These are phyloP conservation scores for Caenorhabditis zanzibari DNA, from an alignment of 2,888 invertebrate species.

Conservation along the genomic window DNA sequence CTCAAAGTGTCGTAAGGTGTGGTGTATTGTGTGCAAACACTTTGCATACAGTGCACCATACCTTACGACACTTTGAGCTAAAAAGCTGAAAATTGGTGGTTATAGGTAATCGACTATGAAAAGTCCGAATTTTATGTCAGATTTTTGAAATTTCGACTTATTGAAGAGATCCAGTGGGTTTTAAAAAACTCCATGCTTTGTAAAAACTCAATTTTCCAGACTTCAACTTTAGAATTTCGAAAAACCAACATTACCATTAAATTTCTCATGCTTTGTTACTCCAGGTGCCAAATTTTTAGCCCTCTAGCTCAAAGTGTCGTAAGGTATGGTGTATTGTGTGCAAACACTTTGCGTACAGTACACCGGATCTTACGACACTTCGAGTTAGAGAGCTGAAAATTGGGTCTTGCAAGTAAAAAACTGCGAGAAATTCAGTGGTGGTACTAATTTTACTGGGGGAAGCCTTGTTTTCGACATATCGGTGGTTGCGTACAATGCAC, in stretches of 20 bases:
- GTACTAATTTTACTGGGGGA: too few relatives aligned
- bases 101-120: not conserved
- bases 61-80: too few relatives aligned
- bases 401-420: too few relatives aligned
- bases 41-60: too few relatives aligned
- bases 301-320: not conserved
- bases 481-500: not conserved
- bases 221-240: not conserved
- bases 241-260: not conserved
- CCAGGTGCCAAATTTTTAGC: not conserved
- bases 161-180: too few relatives aligned
- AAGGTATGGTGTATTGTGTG: not conserved
- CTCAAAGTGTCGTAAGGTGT: too few relatives aligned
- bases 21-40: too few relatives aligned
- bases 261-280: not conserved
- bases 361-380: slow-evolving; percentile 16
- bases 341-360: slow-evolving; percentile 1
- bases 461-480: not conserved
- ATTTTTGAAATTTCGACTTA: too few relatives aligned
- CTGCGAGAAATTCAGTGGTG: not conserved
- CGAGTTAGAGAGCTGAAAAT: not conserved
- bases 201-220: too few relatives aligned
- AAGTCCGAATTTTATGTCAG: too few relatives aligned
- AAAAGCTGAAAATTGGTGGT: too few relatives aligned
- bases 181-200: too few relatives aligned